A percentile compares a stretch with the other conserved stretches of the same genome.
These are phyloP conservation scores for Bugulina stolonifera DNA, from an alignment of 2,888 invertebrate species.

Conservation along the genomic window DNA sequence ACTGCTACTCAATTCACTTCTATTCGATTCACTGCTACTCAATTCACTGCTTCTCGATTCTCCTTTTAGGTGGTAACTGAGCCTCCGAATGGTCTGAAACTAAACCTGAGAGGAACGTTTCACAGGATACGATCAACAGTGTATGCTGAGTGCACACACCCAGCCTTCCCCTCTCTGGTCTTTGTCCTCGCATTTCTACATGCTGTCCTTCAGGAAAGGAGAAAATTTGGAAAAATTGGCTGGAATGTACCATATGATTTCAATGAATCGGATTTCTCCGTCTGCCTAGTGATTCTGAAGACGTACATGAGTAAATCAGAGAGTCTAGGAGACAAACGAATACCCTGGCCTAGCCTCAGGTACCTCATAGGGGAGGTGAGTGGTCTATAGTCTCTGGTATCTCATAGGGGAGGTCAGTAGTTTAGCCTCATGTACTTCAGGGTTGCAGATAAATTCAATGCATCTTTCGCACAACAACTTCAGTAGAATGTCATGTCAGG, in stretches of 20 bases:
- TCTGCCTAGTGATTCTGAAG: slow-evolving; percentile 27
- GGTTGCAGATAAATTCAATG: too few species aligned
- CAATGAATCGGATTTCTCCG: slow-evolving; percentile 30
- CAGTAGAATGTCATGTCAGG: too few species aligned
- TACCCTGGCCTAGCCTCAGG: slow-evolving; percentile 30
- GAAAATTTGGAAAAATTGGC: slow-evolving; percentile 30
- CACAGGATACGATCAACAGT: slow-evolving; percentile 11
- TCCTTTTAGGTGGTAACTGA: slow-evolving; percentile 29
- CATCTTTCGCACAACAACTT: too few species aligned
- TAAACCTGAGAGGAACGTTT: slow-evolving; percentile 28
- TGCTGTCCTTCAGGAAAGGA: slow-evolving; percentile 28
- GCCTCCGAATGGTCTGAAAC: slow-evolving; percentile 30
- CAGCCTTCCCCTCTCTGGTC: slow-evolving; percentile 28
- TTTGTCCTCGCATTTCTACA: slow-evolving; percentile 30
- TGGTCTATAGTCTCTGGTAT: too few species aligned
- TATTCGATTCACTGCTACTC: background rate
- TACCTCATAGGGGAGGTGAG: slow-evolving; percentile 30
- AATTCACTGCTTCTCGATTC: background rate
- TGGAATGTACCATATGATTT: slow-evolving; percentile 31
- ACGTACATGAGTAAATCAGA: slow-evolving; percentile 30
- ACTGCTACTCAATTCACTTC: background rate
- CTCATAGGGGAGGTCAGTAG: too few species aligned
- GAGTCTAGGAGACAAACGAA: slow-evolving; percentile 12
- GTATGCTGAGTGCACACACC: slow-evolving; percentile 27
- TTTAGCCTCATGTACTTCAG: too few species aligned